Evolutionary conservation across 2,113 vertebrate genomes (phyloP).

Genomic region (Spea multiplicata): DNA sequence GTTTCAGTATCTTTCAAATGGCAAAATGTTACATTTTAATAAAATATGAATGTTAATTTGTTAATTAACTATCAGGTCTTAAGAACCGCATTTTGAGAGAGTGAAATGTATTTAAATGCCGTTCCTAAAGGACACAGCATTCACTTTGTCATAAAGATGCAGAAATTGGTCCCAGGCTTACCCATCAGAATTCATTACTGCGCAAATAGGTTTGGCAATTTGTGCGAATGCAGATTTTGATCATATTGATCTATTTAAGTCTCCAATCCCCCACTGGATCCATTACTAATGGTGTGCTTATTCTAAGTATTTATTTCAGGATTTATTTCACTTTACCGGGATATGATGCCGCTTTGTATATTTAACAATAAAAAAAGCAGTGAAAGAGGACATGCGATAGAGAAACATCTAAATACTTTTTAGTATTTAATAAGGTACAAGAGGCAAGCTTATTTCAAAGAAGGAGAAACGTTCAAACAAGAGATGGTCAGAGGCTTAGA

Average conservation of each 20-base stretch:
- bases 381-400: too few relatives aligned
- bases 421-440: too few relatives aligned
- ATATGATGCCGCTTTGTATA: too few relatives aligned
- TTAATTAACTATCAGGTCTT: slow-evolving; percentile 13
- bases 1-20: neutral
- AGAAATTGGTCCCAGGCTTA: slow-evolving; percentile 13
- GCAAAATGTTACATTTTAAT: slow-evolving; percentile 14
- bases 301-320: too few relatives aligned
- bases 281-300: neutral
- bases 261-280: neutral
- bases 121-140: slow-evolving; percentile 11
- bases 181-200: slow-evolving; percentile 8
- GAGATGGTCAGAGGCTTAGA: too few relatives aligned
- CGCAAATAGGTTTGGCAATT: neutral
- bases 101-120: neutral
- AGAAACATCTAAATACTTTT: too few relatives aligned
- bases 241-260: neutral
- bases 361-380: too few relatives aligned
- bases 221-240: neutral
- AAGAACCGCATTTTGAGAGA: slow-evolving; percentile 3
- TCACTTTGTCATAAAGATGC: slow-evolving; percentile 15
- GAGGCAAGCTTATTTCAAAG: too few relatives aligned
- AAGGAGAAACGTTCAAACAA: too few relatives aligned
- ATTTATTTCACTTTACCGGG: too few relatives aligned
- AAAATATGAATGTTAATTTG: neutral